phyloP scores from a whole-genome alignment of 2,888 invertebrate species.

The Brachynemurus nebulosus region DNA sequence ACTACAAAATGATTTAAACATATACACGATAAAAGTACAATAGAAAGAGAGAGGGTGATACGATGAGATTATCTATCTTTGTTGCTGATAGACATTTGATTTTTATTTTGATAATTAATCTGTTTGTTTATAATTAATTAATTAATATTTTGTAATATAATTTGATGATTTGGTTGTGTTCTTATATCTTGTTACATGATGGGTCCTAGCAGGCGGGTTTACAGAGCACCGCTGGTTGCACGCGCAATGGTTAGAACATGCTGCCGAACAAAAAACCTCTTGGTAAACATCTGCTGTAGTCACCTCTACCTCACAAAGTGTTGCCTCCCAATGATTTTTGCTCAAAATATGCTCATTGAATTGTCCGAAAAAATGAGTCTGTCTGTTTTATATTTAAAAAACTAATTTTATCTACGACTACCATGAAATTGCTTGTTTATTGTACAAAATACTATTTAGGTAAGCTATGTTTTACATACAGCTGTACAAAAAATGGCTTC shows the following conservation, averaged over 20 bases:
- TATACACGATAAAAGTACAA: no score
- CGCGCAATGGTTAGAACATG: background rate
- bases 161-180: constrained; percentile 14
- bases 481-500: no score
- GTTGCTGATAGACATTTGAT: background rate
- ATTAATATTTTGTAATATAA: constrained; percentile 1
- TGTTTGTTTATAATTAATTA: background rate
- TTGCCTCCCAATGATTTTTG: constrained; percentile 1
- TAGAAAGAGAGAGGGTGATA: no score
- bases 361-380: no score
- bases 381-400: no score
- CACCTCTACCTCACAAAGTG: background rate
- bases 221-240: constrained; percentile 9
- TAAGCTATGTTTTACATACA: no score
- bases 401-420: no score
- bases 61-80: background rate
- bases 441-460: no score
- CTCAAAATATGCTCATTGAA: no score
- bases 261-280: constrained; percentile 1
- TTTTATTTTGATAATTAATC: background rate
- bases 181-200: constrained; percentile 17
- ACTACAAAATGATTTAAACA: no score
- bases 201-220: constrained; percentile 13
- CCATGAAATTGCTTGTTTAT: no score
- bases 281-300: constrained; percentile 9